Percentiles rank a stretch among this genome's conserved stretches.
phyloP scores from a whole-genome alignment of 2,888 invertebrate genomes.

The Notodonta ziczac region DNA sequence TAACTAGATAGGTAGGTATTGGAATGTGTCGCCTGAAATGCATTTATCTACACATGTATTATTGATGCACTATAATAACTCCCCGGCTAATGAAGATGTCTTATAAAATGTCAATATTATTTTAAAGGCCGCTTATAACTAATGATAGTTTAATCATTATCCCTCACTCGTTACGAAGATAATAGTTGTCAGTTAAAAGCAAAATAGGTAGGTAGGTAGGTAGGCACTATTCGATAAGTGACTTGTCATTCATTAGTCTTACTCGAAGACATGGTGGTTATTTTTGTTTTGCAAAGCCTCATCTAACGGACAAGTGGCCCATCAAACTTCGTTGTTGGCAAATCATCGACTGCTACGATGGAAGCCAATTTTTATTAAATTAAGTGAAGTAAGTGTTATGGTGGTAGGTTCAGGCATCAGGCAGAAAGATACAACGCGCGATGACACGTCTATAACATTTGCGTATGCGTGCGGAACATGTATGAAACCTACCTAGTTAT shows the following conservation, averaged over 20 bases:
- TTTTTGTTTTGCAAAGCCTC: background rate
- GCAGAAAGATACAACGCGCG: background rate
- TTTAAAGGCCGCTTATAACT: background rate
- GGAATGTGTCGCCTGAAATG: too few relatives aligned
- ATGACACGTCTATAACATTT: background rate
- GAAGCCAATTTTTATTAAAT: too few relatives aligned
- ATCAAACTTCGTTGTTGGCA: too few relatives aligned
- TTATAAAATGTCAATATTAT: background rate
- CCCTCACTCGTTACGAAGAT: background rate
- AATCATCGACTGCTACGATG: too few relatives aligned
- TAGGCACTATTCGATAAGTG: background rate
- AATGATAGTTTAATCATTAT: background rate
- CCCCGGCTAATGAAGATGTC: background rate
- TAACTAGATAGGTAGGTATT: too few relatives aligned
- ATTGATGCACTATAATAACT: background rate
- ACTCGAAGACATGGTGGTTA: background rate
- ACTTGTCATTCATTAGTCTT: too few relatives aligned
- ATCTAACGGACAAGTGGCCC: background rate
- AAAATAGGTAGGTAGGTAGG: too few relatives aligned
- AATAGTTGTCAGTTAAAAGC: too few relatives aligned
- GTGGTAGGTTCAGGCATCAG: too few relatives aligned
- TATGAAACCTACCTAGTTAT: background rate
- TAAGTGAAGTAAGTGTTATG: too few relatives aligned
- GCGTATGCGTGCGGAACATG: background rate
- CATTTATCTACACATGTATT: background rate